phyloP scores from a whole-genome alignment of 2,888 invertebrate species.

The Harmothoe impar region DNA sequence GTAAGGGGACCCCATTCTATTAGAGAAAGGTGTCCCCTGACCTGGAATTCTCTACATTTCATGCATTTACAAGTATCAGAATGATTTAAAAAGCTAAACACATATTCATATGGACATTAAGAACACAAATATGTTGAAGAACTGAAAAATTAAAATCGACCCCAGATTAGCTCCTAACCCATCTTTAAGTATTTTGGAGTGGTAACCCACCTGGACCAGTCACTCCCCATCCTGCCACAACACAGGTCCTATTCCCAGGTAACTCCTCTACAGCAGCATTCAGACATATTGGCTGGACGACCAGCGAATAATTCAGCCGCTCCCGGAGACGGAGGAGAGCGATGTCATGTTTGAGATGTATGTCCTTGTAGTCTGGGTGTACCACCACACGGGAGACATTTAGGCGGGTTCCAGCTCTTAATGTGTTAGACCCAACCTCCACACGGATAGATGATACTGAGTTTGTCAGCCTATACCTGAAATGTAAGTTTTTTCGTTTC shows the following conservation, averaged over 20 bases:
- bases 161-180: too few species aligned
- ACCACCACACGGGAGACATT: not conserved
- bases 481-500: too few species aligned
- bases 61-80: too few species aligned
- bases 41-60: too few species aligned
- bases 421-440: not conserved
- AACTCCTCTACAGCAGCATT: not conserved
- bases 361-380: not conserved
- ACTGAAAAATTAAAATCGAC: too few species aligned
- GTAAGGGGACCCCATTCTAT: too few species aligned
- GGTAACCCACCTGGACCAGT: not conserved
- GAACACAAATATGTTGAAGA: too few species aligned
- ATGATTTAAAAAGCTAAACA: too few species aligned
- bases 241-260: not conserved
- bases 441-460: not conserved
- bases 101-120: too few species aligned
- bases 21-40: too few species aligned
- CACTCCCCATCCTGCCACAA: not conserved
- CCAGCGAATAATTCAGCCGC: not conserved
- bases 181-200: too few species aligned
- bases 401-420: not conserved
- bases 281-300: not conserved
- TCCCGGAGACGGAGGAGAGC: not conserved
- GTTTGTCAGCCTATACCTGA: not conserved
- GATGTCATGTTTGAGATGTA: not conserved